Conservation (phyloP, 2,113 vertebrate genomes). For the Dasypus novemcinctus region DNA sequence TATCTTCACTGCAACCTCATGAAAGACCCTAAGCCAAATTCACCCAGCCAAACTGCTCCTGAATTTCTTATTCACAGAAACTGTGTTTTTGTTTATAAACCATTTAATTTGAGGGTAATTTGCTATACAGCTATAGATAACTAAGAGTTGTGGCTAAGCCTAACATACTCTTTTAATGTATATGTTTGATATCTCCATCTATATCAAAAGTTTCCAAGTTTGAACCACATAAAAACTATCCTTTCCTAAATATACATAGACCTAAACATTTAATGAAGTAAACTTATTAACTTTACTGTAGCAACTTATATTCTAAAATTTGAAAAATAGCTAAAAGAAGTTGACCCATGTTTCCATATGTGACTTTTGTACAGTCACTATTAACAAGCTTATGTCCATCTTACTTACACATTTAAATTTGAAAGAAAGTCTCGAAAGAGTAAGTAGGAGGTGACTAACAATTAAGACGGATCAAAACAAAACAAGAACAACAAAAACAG, state of each 20-base stretch:
- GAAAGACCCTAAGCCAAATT: not conserved
- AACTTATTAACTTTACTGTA: not conserved
- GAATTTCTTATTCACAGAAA: not conserved
- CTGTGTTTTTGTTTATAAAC: not conserved
- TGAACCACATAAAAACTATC: not conserved
- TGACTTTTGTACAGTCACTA: not conserved
- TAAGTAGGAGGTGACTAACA: constrained; percentile 57
- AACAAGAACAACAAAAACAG: constrained; percentile 59
- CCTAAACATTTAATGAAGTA: not conserved
- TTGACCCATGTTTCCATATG: not conserved
- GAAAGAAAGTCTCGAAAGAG: constrained; percentile 37
- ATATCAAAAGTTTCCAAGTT: not conserved
- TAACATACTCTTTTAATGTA: not conserved
- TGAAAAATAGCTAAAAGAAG: not conserved
- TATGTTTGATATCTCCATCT: not conserved
- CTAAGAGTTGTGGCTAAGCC: not conserved
- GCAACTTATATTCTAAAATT: not conserved
- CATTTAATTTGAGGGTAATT: not conserved
- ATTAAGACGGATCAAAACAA: constrained; percentile 36
- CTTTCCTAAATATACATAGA: not conserved
- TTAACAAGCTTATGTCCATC: not conserved
- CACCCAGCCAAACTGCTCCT: not conserved
- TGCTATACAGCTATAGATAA: not conserved
- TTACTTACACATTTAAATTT: not conserved
- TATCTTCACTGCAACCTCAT: not conserved